A percentile compares a stretch with the other conserved stretches of the same genome.
phyloP scores from a whole-genome alignment of 2,888 invertebrate species.

The Andricus quercusramuli region DNA sequence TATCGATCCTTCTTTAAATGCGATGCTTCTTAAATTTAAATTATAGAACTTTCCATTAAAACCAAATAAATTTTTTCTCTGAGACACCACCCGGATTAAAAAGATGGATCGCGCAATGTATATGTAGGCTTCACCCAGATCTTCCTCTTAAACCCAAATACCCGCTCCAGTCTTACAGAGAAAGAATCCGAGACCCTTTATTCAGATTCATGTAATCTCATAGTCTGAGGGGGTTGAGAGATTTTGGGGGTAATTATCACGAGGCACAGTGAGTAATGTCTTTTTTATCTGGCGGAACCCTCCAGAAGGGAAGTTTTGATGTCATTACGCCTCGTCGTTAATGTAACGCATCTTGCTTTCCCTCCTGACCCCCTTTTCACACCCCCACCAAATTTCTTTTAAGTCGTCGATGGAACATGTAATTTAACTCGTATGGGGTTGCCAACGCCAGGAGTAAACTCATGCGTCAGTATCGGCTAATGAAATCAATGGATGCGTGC shows the following conservation, averaged over 20 bases:
- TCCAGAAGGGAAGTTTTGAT: conserved; percentile 52
- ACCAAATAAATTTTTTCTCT: neutral
- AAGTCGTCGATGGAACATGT: conserved; percentile 55
- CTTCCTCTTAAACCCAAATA: neutral
- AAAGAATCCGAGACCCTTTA: conserved; percentile 42
- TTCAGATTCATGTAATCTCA: conserved; percentile 59
- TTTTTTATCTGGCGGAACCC: conserved; percentile 72
- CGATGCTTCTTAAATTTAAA: too few relatives aligned
- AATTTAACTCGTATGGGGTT: conserved; percentile 57
- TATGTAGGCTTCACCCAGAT: neutral
- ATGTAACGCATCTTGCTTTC: conserved; percentile 68
- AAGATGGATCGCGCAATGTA: conserved; percentile 9
- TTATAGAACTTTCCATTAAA: neutral
- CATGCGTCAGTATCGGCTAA: conserved; percentile 73
- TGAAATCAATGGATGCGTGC: conserved; percentile 77
- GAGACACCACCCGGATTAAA: neutral
- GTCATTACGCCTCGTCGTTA: conserved; percentile 74
- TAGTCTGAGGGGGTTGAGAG: conserved; percentile 49
- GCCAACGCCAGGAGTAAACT: conserved; percentile 58
- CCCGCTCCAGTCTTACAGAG: neutral
- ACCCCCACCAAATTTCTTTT: conserved; percentile 43
- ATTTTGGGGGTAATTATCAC: conserved; percentile 71
- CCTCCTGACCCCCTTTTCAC: conserved; percentile 50
- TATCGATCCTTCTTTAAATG: neutral
- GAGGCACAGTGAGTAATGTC: conserved; percentile 74